Evolutionary conservation across 2,888 invertebrate species (phyloP), one percentile per base, ranked within the genome.

Genomic region (Perithous albicinctus): DNA sequence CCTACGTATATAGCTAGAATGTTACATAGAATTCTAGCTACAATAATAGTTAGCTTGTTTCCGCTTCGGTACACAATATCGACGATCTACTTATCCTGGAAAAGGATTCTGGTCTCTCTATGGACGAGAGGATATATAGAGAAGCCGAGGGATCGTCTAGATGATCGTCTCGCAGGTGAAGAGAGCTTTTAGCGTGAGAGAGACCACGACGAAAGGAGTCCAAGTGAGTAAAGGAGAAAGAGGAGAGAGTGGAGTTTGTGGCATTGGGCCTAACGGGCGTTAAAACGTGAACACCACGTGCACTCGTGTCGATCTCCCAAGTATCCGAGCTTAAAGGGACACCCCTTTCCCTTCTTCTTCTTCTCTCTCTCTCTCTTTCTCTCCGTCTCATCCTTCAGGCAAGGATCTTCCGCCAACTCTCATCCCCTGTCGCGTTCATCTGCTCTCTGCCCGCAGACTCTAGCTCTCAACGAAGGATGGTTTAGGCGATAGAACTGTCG

Each of bases 221-320:
- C n/a, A 46, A 15, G 32, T 6, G 20, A 67, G 67, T 32, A 51
- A 69, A 20, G n/a, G 35, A 46, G 18, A 6, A 35, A 67, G 26
- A n/a, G 5, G 12, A 70, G 56, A n/a, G 18, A 51, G 67, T 20
- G 35, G 20, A 61, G 32, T 38, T 59, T 35, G 79, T 70, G 69
- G 63, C 5, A 6, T 43, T 12, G 41, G 67, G 51, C 64, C 70
- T 69, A 70, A 70, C 59, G 70, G 46, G 35, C 66, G 54, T 77
- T 80, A 80, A 80, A 77, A 80, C 59, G 46, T 61, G 72, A 75
- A 80, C n/a, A n/a, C 61, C 43, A 29, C 61, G 79, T 61, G 75
- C 69, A 29, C 72, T 59, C 76, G 41, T 66, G 64, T 59, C 70
- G 41, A 26, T 48, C 80, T 32, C 29, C 54, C 20, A 70, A 67